phyloP scores from a whole-genome alignment of 1,140 invertebrate genomes.

The Cyrtorhinus lividipennis region DNA sequence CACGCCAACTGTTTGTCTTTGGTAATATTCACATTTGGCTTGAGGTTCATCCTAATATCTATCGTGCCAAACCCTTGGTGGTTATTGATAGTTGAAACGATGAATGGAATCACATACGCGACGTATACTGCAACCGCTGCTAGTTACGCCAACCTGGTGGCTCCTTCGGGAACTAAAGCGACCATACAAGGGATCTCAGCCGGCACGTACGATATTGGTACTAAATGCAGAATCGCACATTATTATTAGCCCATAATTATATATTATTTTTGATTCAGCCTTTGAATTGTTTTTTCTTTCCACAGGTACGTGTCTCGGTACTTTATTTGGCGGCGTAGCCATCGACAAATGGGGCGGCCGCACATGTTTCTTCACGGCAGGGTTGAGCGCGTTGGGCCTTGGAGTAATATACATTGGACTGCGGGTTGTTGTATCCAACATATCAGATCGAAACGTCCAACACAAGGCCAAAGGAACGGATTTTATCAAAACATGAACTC shows the following conservation, averaged over 20 bases:
- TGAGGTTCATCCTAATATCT: constrained; percentile 36
- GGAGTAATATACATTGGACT: too few species aligned
- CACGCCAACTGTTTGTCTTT: constrained; percentile 40
- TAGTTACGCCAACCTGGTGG: constrained; percentile 33
- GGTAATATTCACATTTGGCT: constrained; percentile 18
- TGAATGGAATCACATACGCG: constrained; percentile 39
- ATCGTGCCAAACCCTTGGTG: constrained; percentile 34
- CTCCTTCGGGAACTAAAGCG: constrained; percentile 33
- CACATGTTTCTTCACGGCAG: background rate
- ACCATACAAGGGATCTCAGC: constrained; percentile 33
- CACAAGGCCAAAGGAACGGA: too few species aligned
- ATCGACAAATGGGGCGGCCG: background rate
- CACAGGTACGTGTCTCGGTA: background rate
- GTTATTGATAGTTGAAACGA: constrained; percentile 35
- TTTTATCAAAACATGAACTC: too few species aligned
- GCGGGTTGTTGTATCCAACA: too few species aligned
- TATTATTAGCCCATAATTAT: too few species aligned
- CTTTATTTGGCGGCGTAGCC: background rate
- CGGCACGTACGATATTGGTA: constrained; percentile 32
- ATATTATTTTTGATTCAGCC: too few species aligned
- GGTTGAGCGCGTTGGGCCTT: background rate
- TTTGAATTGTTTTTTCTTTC: too few species aligned
- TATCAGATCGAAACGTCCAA: too few species aligned
- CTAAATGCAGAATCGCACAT: too few species aligned
- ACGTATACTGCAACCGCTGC: constrained; percentile 37